phyloP scores from a whole-genome alignment of 2,888 invertebrate genomes.

The Pterobdella sp. region DNA sequence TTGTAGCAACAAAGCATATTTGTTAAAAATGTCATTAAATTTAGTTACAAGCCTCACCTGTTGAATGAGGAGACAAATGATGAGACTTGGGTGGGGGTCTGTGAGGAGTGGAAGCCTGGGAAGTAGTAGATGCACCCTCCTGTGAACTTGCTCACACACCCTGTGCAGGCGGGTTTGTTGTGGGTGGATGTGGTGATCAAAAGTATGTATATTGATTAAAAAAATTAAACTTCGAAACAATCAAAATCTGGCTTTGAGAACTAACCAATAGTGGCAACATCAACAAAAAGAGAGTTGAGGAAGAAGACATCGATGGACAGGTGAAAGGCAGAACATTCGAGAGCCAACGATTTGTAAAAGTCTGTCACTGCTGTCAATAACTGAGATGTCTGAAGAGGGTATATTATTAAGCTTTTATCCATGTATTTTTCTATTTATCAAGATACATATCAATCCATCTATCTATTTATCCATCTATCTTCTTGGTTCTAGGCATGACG shows the following conservation, averaged over 20 bases:
- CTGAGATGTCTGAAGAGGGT: constrained; percentile 58
- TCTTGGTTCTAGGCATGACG: background rate
- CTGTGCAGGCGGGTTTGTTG: constrained; percentile 41
- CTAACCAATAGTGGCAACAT: constrained; percentile 83
- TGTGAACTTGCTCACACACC: constrained; percentile 85
- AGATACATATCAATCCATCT: background rate
- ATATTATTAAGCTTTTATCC: background rate
- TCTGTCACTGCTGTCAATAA: constrained; percentile 90
- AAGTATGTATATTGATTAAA: too few relatives aligned
- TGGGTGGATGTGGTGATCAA: background rate
- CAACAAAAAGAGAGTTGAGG: constrained; percentile 82
- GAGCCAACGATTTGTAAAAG: constrained; percentile 88
- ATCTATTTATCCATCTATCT: background rate
- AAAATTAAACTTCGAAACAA: too few relatives aligned
- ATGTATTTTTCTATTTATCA: background rate
- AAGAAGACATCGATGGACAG: constrained; percentile 90
- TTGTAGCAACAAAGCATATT: too few relatives aligned
- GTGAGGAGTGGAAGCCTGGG: constrained; percentile 65
- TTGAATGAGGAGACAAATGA: background rate
- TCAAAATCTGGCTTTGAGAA: too few relatives aligned
- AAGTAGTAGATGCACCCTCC: constrained; percentile 87
- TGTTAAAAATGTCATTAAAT: too few relatives aligned
- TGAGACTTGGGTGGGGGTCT: background rate
- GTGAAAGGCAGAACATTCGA: constrained; percentile 93
- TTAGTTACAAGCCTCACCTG: too few relatives aligned